These are phyloP conservation scores for Gorsachius magnificus DNA, from an alignment of 2,797 vertebrate genomes.

Conservation along the genomic window DNA sequence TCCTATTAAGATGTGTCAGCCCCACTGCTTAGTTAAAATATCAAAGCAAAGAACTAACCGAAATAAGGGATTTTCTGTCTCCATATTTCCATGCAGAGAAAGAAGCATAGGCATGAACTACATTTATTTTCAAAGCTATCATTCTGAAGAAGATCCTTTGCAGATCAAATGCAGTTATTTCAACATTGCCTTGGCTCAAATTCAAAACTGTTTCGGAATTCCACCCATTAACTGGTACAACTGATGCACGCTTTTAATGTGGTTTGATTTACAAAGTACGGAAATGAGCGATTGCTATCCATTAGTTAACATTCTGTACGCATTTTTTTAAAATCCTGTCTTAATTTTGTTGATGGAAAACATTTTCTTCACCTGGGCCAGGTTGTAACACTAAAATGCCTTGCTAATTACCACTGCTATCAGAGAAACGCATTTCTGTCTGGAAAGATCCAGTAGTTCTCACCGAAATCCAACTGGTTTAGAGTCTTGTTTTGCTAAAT, in stretches of 20 bases:
- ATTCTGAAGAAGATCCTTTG: slow-evolving; percentile 19
- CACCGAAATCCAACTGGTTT: slow-evolving; percentile 45
- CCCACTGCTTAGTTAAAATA: neutral
- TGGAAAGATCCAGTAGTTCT: neutral
- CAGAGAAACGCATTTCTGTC: neutral
- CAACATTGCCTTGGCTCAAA: neutral
- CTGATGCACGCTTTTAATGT: neutral
- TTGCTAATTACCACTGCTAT: neutral
- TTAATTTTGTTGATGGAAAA: neutral
- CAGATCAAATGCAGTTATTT: neutral
- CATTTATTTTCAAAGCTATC: neutral
- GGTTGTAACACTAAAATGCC: neutral
- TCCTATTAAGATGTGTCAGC: neutral
- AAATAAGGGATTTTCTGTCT: neutral
- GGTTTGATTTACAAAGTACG: neutral
- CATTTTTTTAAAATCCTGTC: neutral
- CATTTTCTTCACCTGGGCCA: neutral
- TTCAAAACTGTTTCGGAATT: neutral
- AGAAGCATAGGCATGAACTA: neutral
- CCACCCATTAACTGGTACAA: neutral
- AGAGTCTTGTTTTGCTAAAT: slow-evolving; percentile 8
- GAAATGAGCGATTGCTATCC: neutral
- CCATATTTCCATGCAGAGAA: neutral
- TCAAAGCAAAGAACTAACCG: neutral
- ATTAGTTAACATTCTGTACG: neutral